Percentiles rank a stretch among this genome's conserved stretches.
Evolutionary conservation across 1,140 invertebrate species (phyloP).

Genomic region (Macrotrachela quadricornifera): DNA sequence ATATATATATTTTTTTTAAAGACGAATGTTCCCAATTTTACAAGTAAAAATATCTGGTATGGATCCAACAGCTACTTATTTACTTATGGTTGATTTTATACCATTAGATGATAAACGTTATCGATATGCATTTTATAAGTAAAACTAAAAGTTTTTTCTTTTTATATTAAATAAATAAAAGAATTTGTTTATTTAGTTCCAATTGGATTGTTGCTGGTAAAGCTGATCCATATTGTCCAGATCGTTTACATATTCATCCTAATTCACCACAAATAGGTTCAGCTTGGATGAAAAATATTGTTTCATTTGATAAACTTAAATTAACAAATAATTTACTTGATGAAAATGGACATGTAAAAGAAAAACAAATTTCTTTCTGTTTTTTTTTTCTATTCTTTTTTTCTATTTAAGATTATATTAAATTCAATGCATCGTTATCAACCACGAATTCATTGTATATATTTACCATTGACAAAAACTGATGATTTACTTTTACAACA

Average conservation of each 20-base stretch:
- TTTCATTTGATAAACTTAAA: constrained; percentile 96
- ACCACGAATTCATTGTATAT: constrained; percentile 78
- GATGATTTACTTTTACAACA: too few relatives aligned
- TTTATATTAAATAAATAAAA: not conserved
- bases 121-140: constrained; percentile 89
- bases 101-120: constrained; percentile 90
- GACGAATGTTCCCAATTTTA: constrained; percentile 92
- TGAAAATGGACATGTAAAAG: constrained; percentile 87
- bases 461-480: constrained; percentile 20
- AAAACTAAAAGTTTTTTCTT: constrained; percentile 16
- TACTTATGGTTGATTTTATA: constrained; percentile 89
- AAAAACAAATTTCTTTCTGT: not conserved
- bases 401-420: constrained; percentile 55
- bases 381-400: not conserved
- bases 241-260: constrained; percentile 83
- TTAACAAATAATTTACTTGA: constrained; percentile 96
- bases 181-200: constrained; percentile 19
- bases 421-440: constrained; percentile 99
- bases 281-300: constrained; percentile 92
- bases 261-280: constrained; percentile 79
- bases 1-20: constrained; percentile 16
- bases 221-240: constrained; percentile 52
- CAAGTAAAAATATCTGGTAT: constrained; percentile 61
- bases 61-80: constrained; percentile 66
- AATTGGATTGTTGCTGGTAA: constrained; percentile 37